Percentiles rank a stretch among this genome's conserved stretches.
Evolutionary conservation across 1,140 invertebrate species (phyloP).

Genomic region (Hydropsyche tenuis): DNA sequence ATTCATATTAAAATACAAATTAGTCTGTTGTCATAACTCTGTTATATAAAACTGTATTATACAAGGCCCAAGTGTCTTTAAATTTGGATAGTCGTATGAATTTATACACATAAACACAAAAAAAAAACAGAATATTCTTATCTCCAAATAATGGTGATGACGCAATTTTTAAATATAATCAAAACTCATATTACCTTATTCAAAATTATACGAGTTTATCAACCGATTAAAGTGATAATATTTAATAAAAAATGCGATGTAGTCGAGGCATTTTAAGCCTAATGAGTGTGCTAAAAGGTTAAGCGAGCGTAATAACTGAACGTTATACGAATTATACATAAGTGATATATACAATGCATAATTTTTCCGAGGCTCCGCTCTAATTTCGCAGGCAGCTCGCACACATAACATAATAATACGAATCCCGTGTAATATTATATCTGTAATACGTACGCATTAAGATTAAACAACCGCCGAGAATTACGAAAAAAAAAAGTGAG

Average conservation of each 20-base stretch:
- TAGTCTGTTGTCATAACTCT: no score
- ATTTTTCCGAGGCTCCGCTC: neutral
- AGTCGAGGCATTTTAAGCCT: slow-evolving; percentile 3
- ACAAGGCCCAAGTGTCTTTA: no score
- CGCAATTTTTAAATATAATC: no score
- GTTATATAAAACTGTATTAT: no score
- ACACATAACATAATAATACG: no score
- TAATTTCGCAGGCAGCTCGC: neutral
- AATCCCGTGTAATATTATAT: no score
- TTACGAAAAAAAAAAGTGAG: slow-evolving; percentile 16
- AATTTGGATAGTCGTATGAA: no score
- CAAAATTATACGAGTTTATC: neutral
- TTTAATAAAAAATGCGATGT: neutral
- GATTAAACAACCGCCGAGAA: slow-evolving; percentile 16
- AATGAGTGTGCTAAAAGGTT: slow-evolving; percentile 7
- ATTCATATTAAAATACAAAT: no score
- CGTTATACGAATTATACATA: neutral
- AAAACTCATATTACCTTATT: no score
- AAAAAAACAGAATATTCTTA: no score
- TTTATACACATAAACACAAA: no score
- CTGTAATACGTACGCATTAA: neutral
- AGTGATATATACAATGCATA: neutral
- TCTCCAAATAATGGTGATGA: no score
- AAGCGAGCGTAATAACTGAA: slow-evolving; percentile 10
- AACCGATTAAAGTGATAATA: neutral